phyloP scores from a whole-genome alignment of 2,888 invertebrate genomes.

The Meteorus colon region DNA sequence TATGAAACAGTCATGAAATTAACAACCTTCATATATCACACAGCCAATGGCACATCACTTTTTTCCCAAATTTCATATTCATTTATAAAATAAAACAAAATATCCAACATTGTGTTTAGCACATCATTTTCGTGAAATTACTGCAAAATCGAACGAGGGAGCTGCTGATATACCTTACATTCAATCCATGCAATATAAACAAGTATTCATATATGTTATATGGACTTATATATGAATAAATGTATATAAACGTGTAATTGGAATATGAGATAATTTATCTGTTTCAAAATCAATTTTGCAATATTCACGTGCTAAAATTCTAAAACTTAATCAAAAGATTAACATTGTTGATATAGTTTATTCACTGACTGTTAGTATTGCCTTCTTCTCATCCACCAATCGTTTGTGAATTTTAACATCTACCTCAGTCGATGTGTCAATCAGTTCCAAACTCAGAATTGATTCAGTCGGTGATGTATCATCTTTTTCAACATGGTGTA shows the following conservation, averaged over 20 bases:
- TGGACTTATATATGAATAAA: not conserved
- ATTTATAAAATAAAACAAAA: not conserved
- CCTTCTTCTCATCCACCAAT: slow-evolving; percentile 79
- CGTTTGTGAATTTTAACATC: slow-evolving; percentile 81
- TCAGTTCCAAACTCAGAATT: slow-evolving; percentile 80
- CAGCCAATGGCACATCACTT: slow-evolving; percentile 3
- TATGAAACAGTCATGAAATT: not conserved
- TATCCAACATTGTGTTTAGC: not conserved
- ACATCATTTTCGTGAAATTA: not conserved
- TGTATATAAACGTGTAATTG: not conserved
- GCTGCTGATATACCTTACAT: not conserved
- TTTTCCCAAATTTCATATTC: not conserved
- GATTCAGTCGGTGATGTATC: slow-evolving; percentile 78
- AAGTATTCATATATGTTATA: not conserved
- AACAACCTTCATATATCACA: not conserved
- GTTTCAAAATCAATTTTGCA: not conserved
- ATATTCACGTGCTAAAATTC: not conserved
- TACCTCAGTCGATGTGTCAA: slow-evolving; percentile 81
- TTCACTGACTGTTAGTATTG: slow-evolving; percentile 58
- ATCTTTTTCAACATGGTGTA: slow-evolving; percentile 79
- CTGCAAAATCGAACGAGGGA: not conserved
- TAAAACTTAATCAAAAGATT: slow-evolving; percentile 6
- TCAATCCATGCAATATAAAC: not conserved
- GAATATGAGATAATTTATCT: not conserved
- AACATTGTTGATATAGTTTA: slow-evolving; percentile 8